These are phyloP conservation scores for Avahi laniger DNA, from an alignment of 2,797 vertebrate species.

Conservation along the genomic window DNA sequence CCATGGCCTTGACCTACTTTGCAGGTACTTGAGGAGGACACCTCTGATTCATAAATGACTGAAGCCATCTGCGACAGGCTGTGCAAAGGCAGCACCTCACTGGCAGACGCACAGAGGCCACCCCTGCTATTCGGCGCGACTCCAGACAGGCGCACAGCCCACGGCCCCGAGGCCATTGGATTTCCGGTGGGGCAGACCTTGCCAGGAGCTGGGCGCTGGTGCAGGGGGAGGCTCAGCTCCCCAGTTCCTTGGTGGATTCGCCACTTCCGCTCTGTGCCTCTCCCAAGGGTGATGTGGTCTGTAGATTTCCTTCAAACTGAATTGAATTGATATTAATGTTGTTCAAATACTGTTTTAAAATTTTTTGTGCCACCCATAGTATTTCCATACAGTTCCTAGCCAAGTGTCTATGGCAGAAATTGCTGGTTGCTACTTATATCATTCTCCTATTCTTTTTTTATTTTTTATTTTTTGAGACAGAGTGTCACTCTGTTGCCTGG, in stretches of 20 bases:
- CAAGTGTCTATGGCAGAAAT: background rate
- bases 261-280: background rate
- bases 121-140: background rate
- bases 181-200: background rate
- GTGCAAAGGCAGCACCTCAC: background rate
- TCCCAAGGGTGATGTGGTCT: background rate
- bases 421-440: background rate
- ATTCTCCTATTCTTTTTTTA: background rate
- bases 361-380: background rate
- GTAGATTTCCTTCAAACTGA: background rate
- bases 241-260: background rate
- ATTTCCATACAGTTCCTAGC: background rate
- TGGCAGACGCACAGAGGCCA: background rate
- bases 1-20: constrained; percentile 12
- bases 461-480: too few species aligned
- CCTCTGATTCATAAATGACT: background rate
- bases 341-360: background rate
- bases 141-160: background rate
- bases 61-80: background rate
- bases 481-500: too few species aligned
- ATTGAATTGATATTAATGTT: background rate
- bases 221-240: background rate
- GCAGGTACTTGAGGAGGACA: background rate
- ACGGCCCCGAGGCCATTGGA: background rate
- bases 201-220: background rate